A percentile compares a stretch with the other conserved stretches of the same genome.
phyloP scores from a whole-genome alignment of 1,140 invertebrate species.

The Ceratosolen solmsi region DNA sequence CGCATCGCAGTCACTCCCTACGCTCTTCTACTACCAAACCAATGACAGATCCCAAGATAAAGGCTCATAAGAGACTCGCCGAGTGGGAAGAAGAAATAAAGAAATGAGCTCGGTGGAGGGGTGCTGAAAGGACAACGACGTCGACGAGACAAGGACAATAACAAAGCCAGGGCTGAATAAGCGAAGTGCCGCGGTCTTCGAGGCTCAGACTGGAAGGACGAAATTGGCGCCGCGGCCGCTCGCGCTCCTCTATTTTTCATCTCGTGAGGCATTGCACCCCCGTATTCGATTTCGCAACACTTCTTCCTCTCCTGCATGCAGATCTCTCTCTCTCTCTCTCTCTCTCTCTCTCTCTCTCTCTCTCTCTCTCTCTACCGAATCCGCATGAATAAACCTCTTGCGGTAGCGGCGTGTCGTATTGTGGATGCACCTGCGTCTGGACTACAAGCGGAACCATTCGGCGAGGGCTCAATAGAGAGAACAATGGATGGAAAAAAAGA shows the following conservation, averaged over 20 bases:
- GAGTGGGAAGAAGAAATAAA: background rate
- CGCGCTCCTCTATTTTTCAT: background rate
- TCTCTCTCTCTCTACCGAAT: background rate
- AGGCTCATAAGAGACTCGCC: too few relatives aligned
- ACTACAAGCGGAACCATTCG: constrained; percentile 1
- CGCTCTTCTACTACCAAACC: too few relatives aligned
- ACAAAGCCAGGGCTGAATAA: background rate
- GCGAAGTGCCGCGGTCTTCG: too few relatives aligned
- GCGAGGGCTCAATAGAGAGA: background rate
- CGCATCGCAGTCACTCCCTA: too few relatives aligned
- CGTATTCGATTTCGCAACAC: constrained; percentile 24
- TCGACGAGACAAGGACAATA: background rate
- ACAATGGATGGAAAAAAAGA: background rate
- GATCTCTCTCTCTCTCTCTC: background rate
- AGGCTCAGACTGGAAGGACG: background rate
- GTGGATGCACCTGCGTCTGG: constrained; percentile 60
- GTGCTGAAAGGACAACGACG: background rate
- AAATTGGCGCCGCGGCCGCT: background rate
- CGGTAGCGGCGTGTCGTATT: constrained; percentile 22
- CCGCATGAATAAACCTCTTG: constrained; percentile 59
- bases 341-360: background rate
- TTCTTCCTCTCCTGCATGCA: background rate
- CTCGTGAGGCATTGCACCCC: constrained; percentile 6
- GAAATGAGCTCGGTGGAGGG: background rate
- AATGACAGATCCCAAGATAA: too few relatives aligned